Percentiles rank a stretch among this genome's conserved stretches.
Evolutionary conservation across 2,888 invertebrate genomes (phyloP).

Genomic region (Leptogaster cylindrica): DNA sequence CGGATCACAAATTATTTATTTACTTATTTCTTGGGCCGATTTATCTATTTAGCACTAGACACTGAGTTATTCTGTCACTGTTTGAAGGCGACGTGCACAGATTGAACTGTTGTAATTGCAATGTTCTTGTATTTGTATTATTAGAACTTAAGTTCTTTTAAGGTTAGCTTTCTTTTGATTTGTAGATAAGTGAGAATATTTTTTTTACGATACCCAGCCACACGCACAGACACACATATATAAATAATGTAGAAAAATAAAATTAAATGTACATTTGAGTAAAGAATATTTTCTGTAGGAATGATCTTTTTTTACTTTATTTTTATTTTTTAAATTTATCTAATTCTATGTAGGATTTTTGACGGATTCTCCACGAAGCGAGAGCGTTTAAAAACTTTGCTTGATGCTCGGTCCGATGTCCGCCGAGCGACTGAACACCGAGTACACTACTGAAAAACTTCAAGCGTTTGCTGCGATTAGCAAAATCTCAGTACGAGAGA

Average conservation of each 20-base stretch:
- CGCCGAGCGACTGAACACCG: constrained; percentile 46
- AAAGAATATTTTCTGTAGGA: constrained; percentile 23
- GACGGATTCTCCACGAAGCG: constrained; percentile 39
- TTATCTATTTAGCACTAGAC: constrained; percentile 27
- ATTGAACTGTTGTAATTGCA: background rate
- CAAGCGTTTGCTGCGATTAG: constrained; percentile 1
- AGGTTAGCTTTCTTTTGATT: constrained; percentile 10
- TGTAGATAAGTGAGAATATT: background rate
- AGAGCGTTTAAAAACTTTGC: constrained; percentile 18
- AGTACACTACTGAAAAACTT: constrained; percentile 9
- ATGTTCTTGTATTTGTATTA: background rate
- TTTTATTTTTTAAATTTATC: constrained; percentile 8
- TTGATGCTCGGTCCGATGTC: constrained; percentile 44
- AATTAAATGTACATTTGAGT: constrained; percentile 38
- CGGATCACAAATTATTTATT: constrained; percentile 11
- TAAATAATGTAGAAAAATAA: constrained; percentile 40
- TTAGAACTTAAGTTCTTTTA: constrained; percentile 11
- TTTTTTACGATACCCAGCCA: constrained; percentile 27
- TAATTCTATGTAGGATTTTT: constrained; percentile 30
- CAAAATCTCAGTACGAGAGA: constrained; percentile 28
- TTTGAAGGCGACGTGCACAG: constrained; percentile 17
- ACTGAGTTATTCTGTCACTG: constrained; percentile 35
- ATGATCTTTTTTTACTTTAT: constrained; percentile 3
- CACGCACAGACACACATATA: constrained; percentile 35
- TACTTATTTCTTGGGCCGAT: constrained; percentile 12